Evolutionary conservation across 2,797 vertebrate species (phyloP).

Genomic region (Macropus fuliginosus): DNA sequence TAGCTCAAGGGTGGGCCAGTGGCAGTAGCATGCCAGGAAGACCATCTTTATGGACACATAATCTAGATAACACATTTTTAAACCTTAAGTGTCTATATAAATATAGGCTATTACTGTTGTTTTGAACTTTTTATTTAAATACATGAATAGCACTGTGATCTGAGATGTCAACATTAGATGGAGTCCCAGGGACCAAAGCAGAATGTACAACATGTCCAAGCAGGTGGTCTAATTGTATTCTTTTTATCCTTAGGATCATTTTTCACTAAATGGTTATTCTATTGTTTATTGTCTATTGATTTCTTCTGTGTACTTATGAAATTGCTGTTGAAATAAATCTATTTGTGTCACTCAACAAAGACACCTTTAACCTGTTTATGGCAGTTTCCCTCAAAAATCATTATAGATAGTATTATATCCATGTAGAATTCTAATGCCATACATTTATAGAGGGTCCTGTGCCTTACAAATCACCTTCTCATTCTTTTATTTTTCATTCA

Average conservation of each 20-base stretch:
- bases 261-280: conserved; percentile 45
- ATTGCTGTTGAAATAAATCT: background rate
- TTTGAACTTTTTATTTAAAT: conserved; percentile 41
- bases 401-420: background rate
- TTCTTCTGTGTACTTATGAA: conserved; percentile 31
- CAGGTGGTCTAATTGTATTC: conserved; percentile 38
- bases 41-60: background rate
- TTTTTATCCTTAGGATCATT: conserved; percentile 41
- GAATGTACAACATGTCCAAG: conserved; percentile 56
- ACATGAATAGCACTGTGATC: background rate
- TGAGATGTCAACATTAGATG: conserved; percentile 11
- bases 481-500: background rate
- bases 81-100: background rate
- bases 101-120: background rate
- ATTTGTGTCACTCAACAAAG: conserved; percentile 18
- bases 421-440: background rate
- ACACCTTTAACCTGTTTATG: conserved; percentile 36
- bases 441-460: background rate
- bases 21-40: background rate
- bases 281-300: conserved; percentile 57
- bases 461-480: conserved; percentile 20
- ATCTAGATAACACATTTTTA: background rate
- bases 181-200: conserved; percentile 13
- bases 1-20: background rate
- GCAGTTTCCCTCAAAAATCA: conserved; percentile 34